Base-by-base conservation (phyloP, 1,140 invertebrate genomes). In the Phocides pigmalion region DNA sequence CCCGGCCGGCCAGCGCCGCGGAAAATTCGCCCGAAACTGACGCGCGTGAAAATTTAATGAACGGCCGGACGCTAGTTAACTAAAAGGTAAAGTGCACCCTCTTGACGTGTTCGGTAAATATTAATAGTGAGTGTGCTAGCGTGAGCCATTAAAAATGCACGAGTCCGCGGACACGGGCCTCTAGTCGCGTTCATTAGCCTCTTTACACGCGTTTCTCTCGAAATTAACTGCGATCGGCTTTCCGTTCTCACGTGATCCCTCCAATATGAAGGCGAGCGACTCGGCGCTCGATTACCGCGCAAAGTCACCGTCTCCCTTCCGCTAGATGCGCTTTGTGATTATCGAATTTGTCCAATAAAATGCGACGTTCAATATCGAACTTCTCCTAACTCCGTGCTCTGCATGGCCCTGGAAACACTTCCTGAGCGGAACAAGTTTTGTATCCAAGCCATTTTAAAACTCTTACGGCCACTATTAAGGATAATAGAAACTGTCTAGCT, bases 1-100 rank as follows among this genome's bases (percentile, higher is more conserved):
- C 76, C 75, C 74, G 76, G 74, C 77, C 85, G 83, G 86, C 80
- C 88, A 90, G 79, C 84, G 82, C 87, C 85, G 89, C 87, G 87
- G 87, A 90, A 90, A 90, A 89, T 90, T 90, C 80, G 87, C 79
- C 87, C 88, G 84, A 90, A 90, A 90, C 88, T 89, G 88, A 90
- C 87, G 86, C 85, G 84, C 85, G 88, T 89, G 88, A 91, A 91
- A 91, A 89, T 91, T 91, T 89, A 91, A 89, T 89, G 87, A 91
- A 89, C 87, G 85, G 89, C 87, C 87, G 87, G 89, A 89, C 87
- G 89, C 86, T 91, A 91, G 89, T 91, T 89, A 89, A 89, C 89
- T 91, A 91, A 91, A 91, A 91, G 89, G 89, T 91, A 89, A 91
- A 91, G 87, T 91, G 87, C 89, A 91, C 89, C 87, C 89, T 91